Percentiles rank a stretch among this genome's conserved stretches.
Conservation (phyloP, 2,888 invertebrate genomes). For the Mylabris sibirica region DNA sequence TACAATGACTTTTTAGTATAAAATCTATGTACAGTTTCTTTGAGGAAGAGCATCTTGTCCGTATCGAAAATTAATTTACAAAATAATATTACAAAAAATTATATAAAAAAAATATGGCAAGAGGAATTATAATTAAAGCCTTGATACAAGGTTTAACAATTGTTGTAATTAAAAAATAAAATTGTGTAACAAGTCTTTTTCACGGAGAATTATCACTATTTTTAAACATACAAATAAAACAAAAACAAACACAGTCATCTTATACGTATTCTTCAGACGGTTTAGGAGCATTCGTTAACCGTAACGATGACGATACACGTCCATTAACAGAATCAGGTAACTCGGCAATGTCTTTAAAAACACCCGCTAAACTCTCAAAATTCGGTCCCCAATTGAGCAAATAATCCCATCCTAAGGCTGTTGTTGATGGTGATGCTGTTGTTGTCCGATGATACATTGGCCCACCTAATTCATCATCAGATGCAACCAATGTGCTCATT, state of each 20-base stretch:
- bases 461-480: conserved; percentile 88
- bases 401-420: conserved; percentile 92
- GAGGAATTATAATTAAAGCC: conserved; percentile 51
- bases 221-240: conserved; percentile 4
- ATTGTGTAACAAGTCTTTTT: conserved; percentile 40
- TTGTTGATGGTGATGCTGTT: conserved; percentile 78
- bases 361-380: conserved; percentile 93
- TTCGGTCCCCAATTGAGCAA: conserved; percentile 96
- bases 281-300: conserved; percentile 82
- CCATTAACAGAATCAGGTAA: conserved; percentile 84
- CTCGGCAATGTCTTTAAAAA: conserved; percentile 96
- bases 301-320: conserved; percentile 75
- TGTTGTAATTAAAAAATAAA: conserved; percentile 19
- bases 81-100: conserved; percentile 47
- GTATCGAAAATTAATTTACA: conserved; percentile 32
- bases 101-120: conserved; percentile 58
- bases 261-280: conserved; percentile 91
- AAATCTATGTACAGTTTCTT: conserved; percentile 51
- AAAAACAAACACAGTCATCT: conserved; percentile 32
- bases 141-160: conserved; percentile 57
- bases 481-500: conserved; percentile 90
- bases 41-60: conserved; percentile 38
- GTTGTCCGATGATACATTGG: conserved; percentile 80
- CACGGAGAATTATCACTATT: neutral
- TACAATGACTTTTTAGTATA: conserved; percentile 52